Conservation (phyloP, 2,113 vertebrate genomes). For the Riparia riparia region DNA sequence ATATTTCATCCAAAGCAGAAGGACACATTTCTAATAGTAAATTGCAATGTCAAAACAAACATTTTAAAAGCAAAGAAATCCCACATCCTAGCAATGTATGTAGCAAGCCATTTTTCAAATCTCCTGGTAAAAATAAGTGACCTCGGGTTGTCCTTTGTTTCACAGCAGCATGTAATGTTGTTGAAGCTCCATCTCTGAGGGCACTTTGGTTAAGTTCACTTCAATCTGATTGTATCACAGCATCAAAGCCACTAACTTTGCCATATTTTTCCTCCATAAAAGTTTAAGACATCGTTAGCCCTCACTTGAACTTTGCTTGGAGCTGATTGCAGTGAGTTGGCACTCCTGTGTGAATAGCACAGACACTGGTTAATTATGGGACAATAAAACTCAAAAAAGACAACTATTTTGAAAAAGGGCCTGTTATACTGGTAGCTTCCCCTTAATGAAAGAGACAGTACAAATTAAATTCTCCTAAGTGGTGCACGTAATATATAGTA, state of each 20-base stretch:
- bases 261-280: conserved; percentile 13
- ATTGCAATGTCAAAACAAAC: not conserved
- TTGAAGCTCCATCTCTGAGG: not conserved
- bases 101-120: not conserved
- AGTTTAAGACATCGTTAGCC: conserved; percentile 31
- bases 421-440: not conserved
- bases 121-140: not conserved
- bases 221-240: conserved; percentile 16
- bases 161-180: not conserved
- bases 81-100: not conserved
- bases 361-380: not conserved
- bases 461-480: not conserved
- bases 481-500: not conserved
- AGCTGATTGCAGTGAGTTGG: not conserved
- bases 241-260: conserved; percentile 1
- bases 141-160: not conserved
- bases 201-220: conserved; percentile 14
- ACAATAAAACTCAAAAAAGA: not conserved
- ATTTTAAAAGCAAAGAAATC: not conserved
- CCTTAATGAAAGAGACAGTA: not conserved
- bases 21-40: not conserved
- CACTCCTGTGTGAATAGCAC: not conserved
- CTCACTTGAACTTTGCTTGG: not conserved
- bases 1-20: not conserved
- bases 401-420: not conserved